Percentiles rank a stretch among this genome's conserved stretches.
Conservation (phyloP, 2,888 invertebrate species). For the Hesperia comma region DNA sequence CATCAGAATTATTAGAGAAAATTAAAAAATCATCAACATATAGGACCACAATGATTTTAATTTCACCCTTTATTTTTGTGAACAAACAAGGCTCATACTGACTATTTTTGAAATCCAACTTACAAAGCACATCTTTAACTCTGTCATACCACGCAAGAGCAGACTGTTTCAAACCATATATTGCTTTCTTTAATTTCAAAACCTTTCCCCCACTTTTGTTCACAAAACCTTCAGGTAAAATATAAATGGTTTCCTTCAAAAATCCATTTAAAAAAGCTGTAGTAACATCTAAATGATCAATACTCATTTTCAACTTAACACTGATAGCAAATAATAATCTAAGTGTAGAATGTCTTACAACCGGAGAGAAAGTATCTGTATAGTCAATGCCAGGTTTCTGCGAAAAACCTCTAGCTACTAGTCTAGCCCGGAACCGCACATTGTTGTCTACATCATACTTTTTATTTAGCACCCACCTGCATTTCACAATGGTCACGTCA, state of each 20-base stretch:
- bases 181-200: constrained; percentile 31
- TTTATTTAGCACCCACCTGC: too few relatives aligned
- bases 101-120: too few relatives aligned
- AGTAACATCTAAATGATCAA: too few relatives aligned
- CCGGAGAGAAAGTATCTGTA: too few relatives aligned
- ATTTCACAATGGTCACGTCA: too few relatives aligned
- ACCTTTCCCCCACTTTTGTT: constrained; percentile 38
- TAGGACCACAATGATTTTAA: constrained; percentile 31
- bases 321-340: constrained; percentile 35
- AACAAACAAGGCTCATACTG: too few relatives aligned
- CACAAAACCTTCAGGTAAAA: constrained; percentile 38
- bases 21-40: constrained; percentile 37
- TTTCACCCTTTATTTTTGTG: too few relatives aligned
- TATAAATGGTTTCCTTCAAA: constrained; percentile 36
- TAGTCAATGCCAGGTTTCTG: constrained; percentile 36
- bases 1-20: constrained; percentile 27
- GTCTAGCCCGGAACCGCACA: too few relatives aligned
- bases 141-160: constrained; percentile 6
- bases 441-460: too few relatives aligned
- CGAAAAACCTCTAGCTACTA: constrained; percentile 38
- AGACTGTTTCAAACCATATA: constrained; percentile 23
- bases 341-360: constrained; percentile 33
- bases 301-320: too few relatives aligned
- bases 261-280: too few relatives aligned
- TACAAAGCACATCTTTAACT: too few relatives aligned